These are phyloP conservation scores for Lamellibrachia satsuma DNA, from an alignment of 2,888 invertebrate genomes.

Conservation along the genomic window DNA sequence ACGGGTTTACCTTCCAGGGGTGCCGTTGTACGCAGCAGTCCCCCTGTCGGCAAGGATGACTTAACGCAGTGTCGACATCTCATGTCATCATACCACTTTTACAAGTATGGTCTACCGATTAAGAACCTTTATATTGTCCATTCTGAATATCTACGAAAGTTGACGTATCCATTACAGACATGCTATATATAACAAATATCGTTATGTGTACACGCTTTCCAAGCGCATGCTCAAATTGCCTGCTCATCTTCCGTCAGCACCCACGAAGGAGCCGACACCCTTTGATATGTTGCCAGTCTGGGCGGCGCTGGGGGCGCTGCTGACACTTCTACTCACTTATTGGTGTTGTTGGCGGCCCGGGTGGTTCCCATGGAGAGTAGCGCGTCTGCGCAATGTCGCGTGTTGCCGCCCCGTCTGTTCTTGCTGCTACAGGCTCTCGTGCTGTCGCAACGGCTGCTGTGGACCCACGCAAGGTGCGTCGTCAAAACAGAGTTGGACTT, in stretches of 20 bases:
- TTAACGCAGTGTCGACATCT: no score
- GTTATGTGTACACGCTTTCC: background rate
- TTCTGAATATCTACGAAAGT: no score
- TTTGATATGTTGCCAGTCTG: slow-evolving; percentile 38
- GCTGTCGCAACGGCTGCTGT: slow-evolving; percentile 31
- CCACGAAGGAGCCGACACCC: background rate
- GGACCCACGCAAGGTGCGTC: slow-evolving; percentile 25
- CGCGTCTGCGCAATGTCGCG: slow-evolving; percentile 48
- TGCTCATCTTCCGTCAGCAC: background rate
- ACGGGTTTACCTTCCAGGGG: no score
- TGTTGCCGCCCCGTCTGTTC: slow-evolving; percentile 36
- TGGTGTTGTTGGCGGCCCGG: slow-evolving; percentile 56
- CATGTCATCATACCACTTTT: no score
- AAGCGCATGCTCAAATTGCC: background rate
- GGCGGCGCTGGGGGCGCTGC: slow-evolving; percentile 37
- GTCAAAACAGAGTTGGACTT: background rate
- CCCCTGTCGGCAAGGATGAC: no score
- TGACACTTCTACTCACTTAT: slow-evolving; percentile 38
- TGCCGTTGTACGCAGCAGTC: no score
- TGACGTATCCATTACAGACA: background rate
- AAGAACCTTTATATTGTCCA: no score
- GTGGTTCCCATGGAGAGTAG: slow-evolving; percentile 49
- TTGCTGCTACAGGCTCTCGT: slow-evolving; percentile 25
- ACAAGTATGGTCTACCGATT: no score
- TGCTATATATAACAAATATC: background rate